Evolutionary conservation across 2,888 invertebrate genomes (phyloP), one percentile per base, ranked within the genome.

Genomic region (Rhyacophila evoluta): DNA sequence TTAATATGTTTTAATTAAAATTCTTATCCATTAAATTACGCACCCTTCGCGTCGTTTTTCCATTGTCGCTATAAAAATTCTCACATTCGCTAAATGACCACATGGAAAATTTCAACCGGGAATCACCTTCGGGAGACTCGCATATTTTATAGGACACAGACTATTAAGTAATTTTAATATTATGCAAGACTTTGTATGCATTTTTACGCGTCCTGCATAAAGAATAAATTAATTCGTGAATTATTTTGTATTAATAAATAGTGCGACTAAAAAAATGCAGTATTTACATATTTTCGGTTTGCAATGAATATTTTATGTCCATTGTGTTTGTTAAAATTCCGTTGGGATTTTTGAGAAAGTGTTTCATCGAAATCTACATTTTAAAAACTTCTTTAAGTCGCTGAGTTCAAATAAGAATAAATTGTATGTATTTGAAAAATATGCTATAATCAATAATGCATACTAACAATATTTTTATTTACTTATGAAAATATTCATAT

Each of bases 71-170:
- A 25, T 15, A 55, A 25, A 55, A 75, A 38, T 78, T 78, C 75
- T 75, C 78, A 78, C 78, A 78, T 78, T 36, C 72, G 36, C 75
- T 78, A 78, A 78, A 72, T 75, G 78, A 78, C 78, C 78, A 55
- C 78, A 55, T 25, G 6, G 55, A 55, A 55, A 55, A 25, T 19
- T 55, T 55, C 55, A 55, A 19, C 25, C 19, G 15, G 6, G 6
- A 55, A 19, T 12, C 19, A 39, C 15, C 6, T 39, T 12, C 39
- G 15, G n/a, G n/a, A n/a, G 2, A n/a, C 38, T 5, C 5, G 12
- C 39, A 15, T 25, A 55, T 55, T 25, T 55, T 55, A 25, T 33
- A 33, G 2, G 2, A 33, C 25, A 25, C 19, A 19, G 55, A 55
- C 55, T 19, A 55, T 55, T 25, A 19, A 12, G 19, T 55, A 33